Percentiles rank a stretch among this genome's conserved stretches.
phyloP scores from a whole-genome alignment of 37 sponge, comb jelly and placozoan genomes.

The Mnemiopsis leidyi region DNA sequence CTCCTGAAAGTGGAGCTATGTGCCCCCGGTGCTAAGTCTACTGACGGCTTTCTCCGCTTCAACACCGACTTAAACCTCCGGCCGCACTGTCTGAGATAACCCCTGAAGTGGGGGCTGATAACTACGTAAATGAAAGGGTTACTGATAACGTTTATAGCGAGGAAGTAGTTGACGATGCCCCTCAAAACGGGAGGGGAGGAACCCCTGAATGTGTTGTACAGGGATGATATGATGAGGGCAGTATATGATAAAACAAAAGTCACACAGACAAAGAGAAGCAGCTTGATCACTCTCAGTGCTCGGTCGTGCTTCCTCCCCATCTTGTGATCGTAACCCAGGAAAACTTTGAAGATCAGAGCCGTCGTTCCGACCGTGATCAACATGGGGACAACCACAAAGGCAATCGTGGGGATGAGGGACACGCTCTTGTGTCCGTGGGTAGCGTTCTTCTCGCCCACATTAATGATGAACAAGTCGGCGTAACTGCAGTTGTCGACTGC shows the following conservation, averaged over 20 bases:
- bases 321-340: conserved; percentile 38
- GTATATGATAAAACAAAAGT: conserved; percentile 23
- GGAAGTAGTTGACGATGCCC: conserved; percentile 20
- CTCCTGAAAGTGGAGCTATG: background rate
- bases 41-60: background rate
- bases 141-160: conserved; percentile 52
- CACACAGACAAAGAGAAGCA: conserved; percentile 42
- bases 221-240: background rate
- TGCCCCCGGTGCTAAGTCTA: background rate
- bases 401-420: background rate
- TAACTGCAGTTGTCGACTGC: background rate
- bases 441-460: background rate
- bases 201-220: background rate
- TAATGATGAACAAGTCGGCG: background rate
- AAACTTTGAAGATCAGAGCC: conserved; percentile 1
- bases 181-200: background rate
- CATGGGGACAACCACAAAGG: conserved; percentile 7
- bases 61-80: background rate
- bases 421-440: background rate
- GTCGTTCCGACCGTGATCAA: conserved; percentile 13
- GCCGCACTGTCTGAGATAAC: background rate
- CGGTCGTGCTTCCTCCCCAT: conserved; percentile 4
- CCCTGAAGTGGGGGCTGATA: conserved; percentile 55
- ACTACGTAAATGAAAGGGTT: conserved; percentile 58
- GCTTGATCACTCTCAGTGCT: background rate